These are phyloP conservation scores for Hyposoter dolosus DNA, from an alignment of 2,888 invertebrate species.

Conservation along the genomic window DNA sequence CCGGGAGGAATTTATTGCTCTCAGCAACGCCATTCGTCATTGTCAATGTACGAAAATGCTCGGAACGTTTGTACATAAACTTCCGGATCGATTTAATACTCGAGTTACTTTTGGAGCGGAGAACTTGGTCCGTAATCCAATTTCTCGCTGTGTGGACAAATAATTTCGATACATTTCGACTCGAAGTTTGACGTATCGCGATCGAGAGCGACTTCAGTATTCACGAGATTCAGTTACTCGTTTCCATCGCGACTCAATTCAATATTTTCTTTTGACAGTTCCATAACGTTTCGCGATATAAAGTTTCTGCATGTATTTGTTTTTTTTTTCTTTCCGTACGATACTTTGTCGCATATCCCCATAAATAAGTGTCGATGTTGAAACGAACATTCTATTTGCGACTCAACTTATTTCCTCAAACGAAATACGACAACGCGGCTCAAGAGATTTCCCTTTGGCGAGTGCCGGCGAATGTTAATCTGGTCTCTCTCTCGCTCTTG, in stretches of 20 bases:
- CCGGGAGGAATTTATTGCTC: constrained; percentile 69
- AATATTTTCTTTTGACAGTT: neutral
- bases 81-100: constrained; percentile 7
- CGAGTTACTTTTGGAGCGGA: neutral
- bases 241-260: neutral
- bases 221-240: neutral
- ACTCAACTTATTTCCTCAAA: constrained; percentile 54
- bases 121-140: constrained; percentile 23
- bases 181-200: constrained; percentile 31
- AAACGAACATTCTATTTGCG: constrained; percentile 44
- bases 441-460: constrained; percentile 59
- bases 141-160: constrained; percentile 48
- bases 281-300: constrained; percentile 3
- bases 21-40: constrained; percentile 67
- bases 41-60: constrained; percentile 61
- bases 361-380: constrained; percentile 40
- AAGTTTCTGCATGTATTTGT: neutral
- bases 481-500: constrained; percentile 52
- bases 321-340: neutral
- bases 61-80: constrained; percentile 34
- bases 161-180: constrained; percentile 53
- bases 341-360: neutral
- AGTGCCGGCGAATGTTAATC: constrained; percentile 71
- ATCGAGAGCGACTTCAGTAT: constrained; percentile 20
- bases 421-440: constrained; percentile 58